phyloP scores from a whole-genome alignment of 2,113 vertebrate species.

The Grus americana region DNA sequence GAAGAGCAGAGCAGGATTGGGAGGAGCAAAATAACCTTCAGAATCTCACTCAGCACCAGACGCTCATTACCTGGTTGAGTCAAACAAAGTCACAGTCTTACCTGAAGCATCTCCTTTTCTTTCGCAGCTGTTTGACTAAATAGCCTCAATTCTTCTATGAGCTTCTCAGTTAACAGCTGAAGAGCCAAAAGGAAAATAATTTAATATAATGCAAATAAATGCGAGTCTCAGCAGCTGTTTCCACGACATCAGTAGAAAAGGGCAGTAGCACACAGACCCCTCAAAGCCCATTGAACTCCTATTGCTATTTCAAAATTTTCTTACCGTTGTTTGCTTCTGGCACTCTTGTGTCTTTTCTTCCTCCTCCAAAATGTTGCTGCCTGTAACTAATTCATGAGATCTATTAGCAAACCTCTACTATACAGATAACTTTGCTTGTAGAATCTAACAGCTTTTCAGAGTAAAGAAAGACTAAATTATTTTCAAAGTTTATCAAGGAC shows the following conservation, averaged over 20 bases:
- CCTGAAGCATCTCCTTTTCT: conserved; percentile 72
- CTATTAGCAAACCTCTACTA: not conserved
- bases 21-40: not conserved
- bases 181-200: not conserved
- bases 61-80: not conserved
- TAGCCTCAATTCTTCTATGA: conserved; percentile 61
- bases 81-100: conserved; percentile 20
- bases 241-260: not conserved
- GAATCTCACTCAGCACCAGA: not conserved
- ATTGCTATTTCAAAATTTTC: not conserved
- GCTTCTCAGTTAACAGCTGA: conserved; percentile 69
- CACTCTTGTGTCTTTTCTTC: not conserved
- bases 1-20: not conserved
- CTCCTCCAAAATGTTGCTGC: conserved; percentile 26
- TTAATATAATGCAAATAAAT: not conserved
- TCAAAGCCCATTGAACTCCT: not conserved
- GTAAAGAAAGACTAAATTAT: not conserved
- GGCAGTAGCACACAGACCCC: not conserved
- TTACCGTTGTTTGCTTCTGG: conserved; percentile 66
- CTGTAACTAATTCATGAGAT: conserved; percentile 55
- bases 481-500: not conserved
- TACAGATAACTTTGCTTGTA: not conserved
- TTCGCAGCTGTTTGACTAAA: conserved; percentile 66
- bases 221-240: not conserved
- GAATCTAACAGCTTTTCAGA: not conserved